phyloP scores from a whole-genome alignment of 1,140 invertebrate genomes.

The Bombus fervidus region DNA sequence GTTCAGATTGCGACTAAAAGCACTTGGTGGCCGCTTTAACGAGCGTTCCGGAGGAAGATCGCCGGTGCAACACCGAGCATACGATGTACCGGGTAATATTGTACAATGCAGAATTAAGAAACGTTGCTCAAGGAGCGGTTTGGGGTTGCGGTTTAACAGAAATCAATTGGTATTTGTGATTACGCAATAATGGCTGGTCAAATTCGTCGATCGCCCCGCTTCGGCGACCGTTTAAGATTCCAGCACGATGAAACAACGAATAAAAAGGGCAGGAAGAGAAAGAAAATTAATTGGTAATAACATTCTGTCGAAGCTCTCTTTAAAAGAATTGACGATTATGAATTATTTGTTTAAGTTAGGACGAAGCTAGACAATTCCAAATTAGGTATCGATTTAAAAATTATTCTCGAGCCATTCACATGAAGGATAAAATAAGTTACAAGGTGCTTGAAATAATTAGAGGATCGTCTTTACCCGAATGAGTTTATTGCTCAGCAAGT shows the following conservation, averaged over 20 bases:
- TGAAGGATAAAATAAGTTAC: not conserved
- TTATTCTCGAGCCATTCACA: constrained; percentile 2
- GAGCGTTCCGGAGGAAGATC: constrained; percentile 2
- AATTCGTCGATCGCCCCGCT: not conserved
- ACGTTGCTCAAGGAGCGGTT: not conserved
- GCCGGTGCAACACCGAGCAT: not conserved
- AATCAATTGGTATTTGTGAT: constrained; percentile 47
- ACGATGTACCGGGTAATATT: not conserved
- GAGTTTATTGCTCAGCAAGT: not conserved
- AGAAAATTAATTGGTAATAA: not conserved
- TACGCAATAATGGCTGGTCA: constrained; percentile 35
- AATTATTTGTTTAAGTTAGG: not conserved
- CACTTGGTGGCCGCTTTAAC: constrained; percentile 41
- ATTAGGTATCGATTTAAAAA: constrained; percentile 19
- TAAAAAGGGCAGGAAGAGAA: not conserved
- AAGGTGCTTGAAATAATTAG: constrained; percentile 12
- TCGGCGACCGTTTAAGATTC: not conserved
- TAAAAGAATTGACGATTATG: not conserved
- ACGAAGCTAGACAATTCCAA: not conserved
- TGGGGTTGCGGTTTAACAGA: constrained; percentile 12
- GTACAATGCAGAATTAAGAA: constrained; percentile 33
- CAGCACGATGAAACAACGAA: not conserved
- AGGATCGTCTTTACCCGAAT: not conserved
- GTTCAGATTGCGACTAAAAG: constrained; percentile 64
- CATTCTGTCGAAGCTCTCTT: not conserved